phyloP scores from a whole-genome alignment of 2,797 vertebrate genomes.

The Melanotaenia boesemani region DNA sequence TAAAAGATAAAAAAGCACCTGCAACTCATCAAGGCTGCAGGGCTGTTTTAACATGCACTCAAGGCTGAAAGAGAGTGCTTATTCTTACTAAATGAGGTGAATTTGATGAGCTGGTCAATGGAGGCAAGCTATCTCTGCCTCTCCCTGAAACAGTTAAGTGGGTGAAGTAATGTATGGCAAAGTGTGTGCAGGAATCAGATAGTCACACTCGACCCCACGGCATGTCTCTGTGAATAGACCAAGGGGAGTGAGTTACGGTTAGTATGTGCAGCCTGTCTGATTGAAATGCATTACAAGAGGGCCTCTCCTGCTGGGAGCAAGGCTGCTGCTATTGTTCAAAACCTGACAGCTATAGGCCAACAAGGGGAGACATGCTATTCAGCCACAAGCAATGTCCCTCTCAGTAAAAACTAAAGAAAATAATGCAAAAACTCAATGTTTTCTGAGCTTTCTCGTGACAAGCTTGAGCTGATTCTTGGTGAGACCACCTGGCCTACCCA shows the following conservation, averaged over 20 bases:
- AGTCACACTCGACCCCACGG: constrained; percentile 55
- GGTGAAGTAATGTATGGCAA: constrained; percentile 69
- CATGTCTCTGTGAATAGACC: constrained; percentile 60
- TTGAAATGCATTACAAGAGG: constrained; percentile 79
- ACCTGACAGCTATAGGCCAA: constrained; percentile 62
- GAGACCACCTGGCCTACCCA: constrained; percentile 53
- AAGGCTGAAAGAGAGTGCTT: constrained; percentile 63
- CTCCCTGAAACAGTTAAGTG: constrained; percentile 62
- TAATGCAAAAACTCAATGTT: constrained; percentile 56
- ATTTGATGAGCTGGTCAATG: constrained; percentile 75
- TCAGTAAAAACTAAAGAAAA: constrained; percentile 70
- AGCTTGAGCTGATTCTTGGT: constrained; percentile 44
- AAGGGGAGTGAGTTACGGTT: constrained; percentile 74
- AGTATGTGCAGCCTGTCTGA: constrained; percentile 65
- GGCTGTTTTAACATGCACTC: constrained; percentile 65
- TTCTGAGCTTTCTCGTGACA: constrained; percentile 47
- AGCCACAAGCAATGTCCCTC: constrained; percentile 52
- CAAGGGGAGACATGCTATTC: constrained; percentile 55
- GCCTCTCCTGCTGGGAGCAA: constrained; percentile 68
- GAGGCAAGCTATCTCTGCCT: constrained; percentile 25
- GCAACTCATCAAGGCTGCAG: constrained; percentile 60
- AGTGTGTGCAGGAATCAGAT: constrained; percentile 68
- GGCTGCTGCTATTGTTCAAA: constrained; percentile 75
- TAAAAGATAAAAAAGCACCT: constrained; percentile 57
- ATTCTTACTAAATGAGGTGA: constrained; percentile 75